phyloP scores from a whole-genome alignment of 2,888 invertebrate genomes.

The Spisula subtruncata region DNA sequence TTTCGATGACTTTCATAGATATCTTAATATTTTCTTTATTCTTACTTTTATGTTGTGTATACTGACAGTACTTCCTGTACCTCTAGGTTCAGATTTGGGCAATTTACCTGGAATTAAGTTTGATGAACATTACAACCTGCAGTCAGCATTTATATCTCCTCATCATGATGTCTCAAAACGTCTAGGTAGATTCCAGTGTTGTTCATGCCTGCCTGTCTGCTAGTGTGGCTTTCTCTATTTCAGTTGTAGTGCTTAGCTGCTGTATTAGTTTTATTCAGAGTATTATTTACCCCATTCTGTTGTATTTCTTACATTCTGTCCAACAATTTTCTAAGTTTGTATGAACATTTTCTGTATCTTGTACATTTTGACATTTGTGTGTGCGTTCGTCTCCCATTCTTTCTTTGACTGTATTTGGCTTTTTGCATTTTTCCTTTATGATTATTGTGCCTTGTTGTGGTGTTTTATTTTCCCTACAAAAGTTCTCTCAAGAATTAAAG shows the following conservation, averaged over 20 bases:
- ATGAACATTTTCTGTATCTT: too few relatives aligned
- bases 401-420: too few relatives aligned
- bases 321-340: too few relatives aligned
- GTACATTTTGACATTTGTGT: too few relatives aligned
- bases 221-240: conserved; percentile 27
- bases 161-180: conserved; percentile 23
- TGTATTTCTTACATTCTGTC: neutral
- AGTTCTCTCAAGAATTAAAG: too few relatives aligned
- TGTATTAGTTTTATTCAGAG: neutral
- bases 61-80: neutral
- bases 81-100: conserved; percentile 36
- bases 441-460: too few relatives aligned
- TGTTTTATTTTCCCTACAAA: too few relatives aligned
- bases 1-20: neutral
- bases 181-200: conserved; percentile 41
- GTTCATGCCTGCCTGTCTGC: conserved; percentile 18
- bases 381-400: too few relatives aligned
- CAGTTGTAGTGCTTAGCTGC: conserved; percentile 18
- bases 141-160: conserved; percentile 32
- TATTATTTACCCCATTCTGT: neutral
- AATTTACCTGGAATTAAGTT: conserved; percentile 40
- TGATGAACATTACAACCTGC: conserved; percentile 19
- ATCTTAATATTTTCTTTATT: neutral
- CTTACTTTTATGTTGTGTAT: neutral
- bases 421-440: too few relatives aligned